Percentiles rank a stretch among this genome's conserved stretches.
phyloP scores from a whole-genome alignment of 92 coral and sea anemone genomes.

The Palythoa grandiflora region DNA sequence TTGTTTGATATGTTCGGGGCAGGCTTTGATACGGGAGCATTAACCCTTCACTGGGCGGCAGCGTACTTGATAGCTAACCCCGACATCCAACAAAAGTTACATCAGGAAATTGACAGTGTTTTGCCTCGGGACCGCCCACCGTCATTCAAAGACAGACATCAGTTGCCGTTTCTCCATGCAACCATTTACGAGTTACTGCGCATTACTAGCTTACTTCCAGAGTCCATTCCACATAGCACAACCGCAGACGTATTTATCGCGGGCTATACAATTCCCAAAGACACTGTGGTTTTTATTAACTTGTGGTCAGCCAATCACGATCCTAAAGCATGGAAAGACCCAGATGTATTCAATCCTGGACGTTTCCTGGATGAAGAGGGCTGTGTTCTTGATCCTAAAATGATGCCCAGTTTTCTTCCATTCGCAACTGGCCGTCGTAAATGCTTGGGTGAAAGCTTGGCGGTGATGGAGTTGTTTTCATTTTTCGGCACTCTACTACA shows the following conservation, averaged over 20 bases:
- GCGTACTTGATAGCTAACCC: constrained; percentile 74
- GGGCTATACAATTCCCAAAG: constrained; percentile 80
- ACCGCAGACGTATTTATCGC: constrained; percentile 62
- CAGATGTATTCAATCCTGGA: constrained; percentile 74
- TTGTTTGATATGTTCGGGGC: constrained; percentile 78
- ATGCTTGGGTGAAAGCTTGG: constrained; percentile 32
- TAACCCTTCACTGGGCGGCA: constrained; percentile 67
- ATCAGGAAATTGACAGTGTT: constrained; percentile 72
- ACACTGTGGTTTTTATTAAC: constrained; percentile 73
- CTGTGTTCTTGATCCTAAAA: neutral
- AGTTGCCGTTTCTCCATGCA: constrained; percentile 75
- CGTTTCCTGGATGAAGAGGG: constrained; percentile 75
- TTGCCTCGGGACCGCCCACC: constrained; percentile 71
- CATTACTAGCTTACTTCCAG: constrained; percentile 64
- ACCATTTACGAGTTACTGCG: constrained; percentile 73
- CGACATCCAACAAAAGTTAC: constrained; percentile 69
- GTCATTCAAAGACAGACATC: constrained; percentile 54
- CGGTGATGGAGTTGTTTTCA: constrained; percentile 14
- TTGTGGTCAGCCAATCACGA: constrained; percentile 79
- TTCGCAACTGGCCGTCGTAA: constrained; percentile 45
- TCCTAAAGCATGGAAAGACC: constrained; percentile 73
- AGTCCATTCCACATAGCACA: constrained; percentile 75
- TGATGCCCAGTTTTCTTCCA: constrained; percentile 39
- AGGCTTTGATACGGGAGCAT: constrained; percentile 74
- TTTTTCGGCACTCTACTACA: constrained; percentile 22